Evolutionary conservation across 1,140 invertebrate genomes (phyloP), one percentile per base, ranked within the genome.

Genomic region (Leptinotarsa lineolata): DNA sequence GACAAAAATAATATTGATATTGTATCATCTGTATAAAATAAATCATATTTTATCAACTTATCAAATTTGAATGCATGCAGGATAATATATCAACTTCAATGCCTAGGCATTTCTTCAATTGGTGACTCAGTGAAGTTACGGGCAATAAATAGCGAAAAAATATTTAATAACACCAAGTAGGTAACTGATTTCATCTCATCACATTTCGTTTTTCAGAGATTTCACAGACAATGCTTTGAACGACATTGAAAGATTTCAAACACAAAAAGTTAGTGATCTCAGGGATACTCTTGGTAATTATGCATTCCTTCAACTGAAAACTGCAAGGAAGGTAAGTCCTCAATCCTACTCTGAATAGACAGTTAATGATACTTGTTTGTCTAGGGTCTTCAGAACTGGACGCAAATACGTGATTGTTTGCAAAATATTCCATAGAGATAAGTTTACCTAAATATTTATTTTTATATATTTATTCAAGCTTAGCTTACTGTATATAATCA

Each of bases 191-290:
- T 39, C 30, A 39, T 39, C 30, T 11, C 8, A 39, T 39, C 30
- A 39, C 8, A 65, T 21, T 58, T 54, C 16, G 3, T 70, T 81
- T 88, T 89, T 22, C 83, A 94, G 92, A 72, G 88, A 91, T 22
- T 94, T 94, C 85, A 89, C 90, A 12, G 88, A 88, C 45, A 91
- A 91, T 83, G 91, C 92, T 4, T 82, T 91, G 64, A 84, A 88
- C 74, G 93, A 94, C 81, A 91, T 94, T 77, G 92, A 94, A 79
- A 86, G 90, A 82, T 95, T 94, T 84, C 90, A 94, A 83, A 87
- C 88, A 67, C 93, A 94, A 82, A 94, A 94, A 86, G 89, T 90
- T 21, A 87, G 89, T 65, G 93, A 94, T 84, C 83, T 95, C 8
- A 90, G 90, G 81, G 93, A 95, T 83, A 92, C 92, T 15, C 88